Evolutionary conservation across 2,113 vertebrate species (phyloP), one percentile per base, ranked within the genome.

Genomic region (Leptobrachium ailaonicum): DNA sequence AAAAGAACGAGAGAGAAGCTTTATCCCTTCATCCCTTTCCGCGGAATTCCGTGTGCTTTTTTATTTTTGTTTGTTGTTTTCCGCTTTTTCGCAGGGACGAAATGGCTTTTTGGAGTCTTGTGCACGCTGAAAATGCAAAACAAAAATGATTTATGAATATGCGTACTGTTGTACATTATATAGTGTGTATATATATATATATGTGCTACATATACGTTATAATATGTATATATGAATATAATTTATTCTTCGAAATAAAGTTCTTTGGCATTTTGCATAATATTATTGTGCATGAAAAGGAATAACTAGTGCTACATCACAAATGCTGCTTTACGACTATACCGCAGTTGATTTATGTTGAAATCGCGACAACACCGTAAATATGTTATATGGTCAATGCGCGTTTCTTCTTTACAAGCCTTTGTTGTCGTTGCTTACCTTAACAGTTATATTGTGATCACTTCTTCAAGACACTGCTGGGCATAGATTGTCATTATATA

Each of bases 41-140:
- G 8, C 89, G 91, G 60, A 89, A 91, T 92, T 89, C 87, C 20
- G 20, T 32, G 88, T 88, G 85, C 77, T 62, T 69, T 58, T 88
- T 85, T 82, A 7, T 58, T 6, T 6, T 68, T 84, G 83, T 84
- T 66, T 75, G 84, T 85, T 43, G 87, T 87, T 87, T 87, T 85
- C 82, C 40, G 11, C 2, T 4, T 9, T 79, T 77, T 87, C 86
- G 76, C 86, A 86, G 87, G 84, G 82, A 79, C 84, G 84, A 81
- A 85, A 84, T 89, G 83, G 84, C 80, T 89, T 83, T 88, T 32
- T 32, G 20, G 86, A 87, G 86, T 88, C 90, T 83, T 41, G 45
- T 93, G 90, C 89, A 87, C 90, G 87, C 77, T 86, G 8, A 50
- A 5, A 50, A 82, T 86, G 68, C 83, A 53, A 77, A 88, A 82